Base-by-base conservation (phyloP, 2,888 invertebrate species). In the Eilema sororculum region DNA sequence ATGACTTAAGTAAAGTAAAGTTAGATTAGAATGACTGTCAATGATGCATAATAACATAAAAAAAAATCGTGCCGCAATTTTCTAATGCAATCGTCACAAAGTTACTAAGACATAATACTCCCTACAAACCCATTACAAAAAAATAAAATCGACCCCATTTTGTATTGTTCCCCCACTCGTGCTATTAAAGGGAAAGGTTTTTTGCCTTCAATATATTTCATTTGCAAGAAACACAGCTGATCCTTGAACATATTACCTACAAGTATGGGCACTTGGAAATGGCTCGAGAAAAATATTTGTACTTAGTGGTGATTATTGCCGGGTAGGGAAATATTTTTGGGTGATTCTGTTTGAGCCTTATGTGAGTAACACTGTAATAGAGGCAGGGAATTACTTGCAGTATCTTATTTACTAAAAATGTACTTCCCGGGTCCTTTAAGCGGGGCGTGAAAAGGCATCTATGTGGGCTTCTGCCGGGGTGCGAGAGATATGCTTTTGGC, bases 171-270 rank as follows among this genome's bases (percentile, higher is more conserved):
- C 20, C 52, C 20, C n/a, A n/a, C 52, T 52, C 52, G n/a, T n/a
- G 2, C 5, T 52, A 52, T 52, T 52, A 81, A 69, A 73, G 76
- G 20, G 20, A 37, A 33, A 24, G 65, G 22, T 37, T 30, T 30
- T 56, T 52, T 52, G 52, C 52, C n/a, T n/a, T n/a, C n/a, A 52
- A n/a, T 52, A n/a, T n/a, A 52, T 52, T 52, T 52, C 52, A 52
- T n/a, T 20, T 52, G 52, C n/a, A 52, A 8, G 52, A 52, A 52
- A 52, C 52, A 52, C 52, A 52, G 52, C 52, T 52, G 52, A 52
- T 52, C 52, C 52, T n/a, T n/a, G n/a, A 52, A 52, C 52, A n/a
- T n/a, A 52, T 28, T 33, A n/a, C 28, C 9, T 20, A 60, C 25
- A 63, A 63, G 22, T 16, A 22, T 13, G 37, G 24, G 20, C 52